A percentile compares a stretch with the other conserved stretches of the same genome.
Evolutionary conservation across 2,113 vertebrate species (phyloP).

Genomic region (Halichoerus grypus): DNA sequence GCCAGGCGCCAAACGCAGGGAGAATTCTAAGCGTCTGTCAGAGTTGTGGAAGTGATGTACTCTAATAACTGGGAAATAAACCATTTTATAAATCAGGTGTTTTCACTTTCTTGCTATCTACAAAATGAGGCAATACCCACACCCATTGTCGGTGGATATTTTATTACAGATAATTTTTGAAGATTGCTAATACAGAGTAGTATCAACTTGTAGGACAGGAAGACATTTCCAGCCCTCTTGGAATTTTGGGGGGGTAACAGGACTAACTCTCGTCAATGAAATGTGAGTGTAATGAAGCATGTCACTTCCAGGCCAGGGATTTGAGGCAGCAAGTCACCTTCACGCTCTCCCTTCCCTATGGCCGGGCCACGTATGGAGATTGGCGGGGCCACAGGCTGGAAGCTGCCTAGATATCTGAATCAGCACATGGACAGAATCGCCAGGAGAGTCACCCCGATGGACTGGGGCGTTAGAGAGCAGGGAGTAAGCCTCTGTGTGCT

Average conservation of each 20-base stretch:
- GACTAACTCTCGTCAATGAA: not conserved
- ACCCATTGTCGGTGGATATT: not conserved
- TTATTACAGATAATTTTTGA: not conserved
- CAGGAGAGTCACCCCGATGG: not conserved
- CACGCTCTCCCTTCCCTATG: fast-evolving
- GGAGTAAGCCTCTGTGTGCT: not conserved
- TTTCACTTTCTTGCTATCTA: not conserved
- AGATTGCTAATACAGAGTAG: not conserved
- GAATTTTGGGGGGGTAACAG: too few relatives aligned
- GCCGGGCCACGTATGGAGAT: not conserved
- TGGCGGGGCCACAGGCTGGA: not conserved
- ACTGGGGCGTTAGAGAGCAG: fast-evolving
- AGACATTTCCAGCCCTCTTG: not conserved
- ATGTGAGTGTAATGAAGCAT: not conserved
- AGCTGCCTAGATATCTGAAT: too few relatives aligned
- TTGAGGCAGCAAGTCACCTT: not conserved
- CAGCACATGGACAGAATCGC: not conserved
- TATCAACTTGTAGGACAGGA: not conserved
- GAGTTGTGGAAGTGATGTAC: not conserved
- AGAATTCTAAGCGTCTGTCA: not conserved
- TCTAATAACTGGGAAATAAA: not conserved
- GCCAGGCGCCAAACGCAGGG: not conserved
- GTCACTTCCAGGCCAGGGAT: not conserved
- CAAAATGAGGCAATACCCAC: not conserved
- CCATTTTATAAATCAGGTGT: not conserved